Percentiles rank a stretch among this genome's conserved stretches.
These are phyloP conservation scores for Apogon hyalosoma DNA, from an alignment of 2,797 vertebrate species.

Conservation along the genomic window DNA sequence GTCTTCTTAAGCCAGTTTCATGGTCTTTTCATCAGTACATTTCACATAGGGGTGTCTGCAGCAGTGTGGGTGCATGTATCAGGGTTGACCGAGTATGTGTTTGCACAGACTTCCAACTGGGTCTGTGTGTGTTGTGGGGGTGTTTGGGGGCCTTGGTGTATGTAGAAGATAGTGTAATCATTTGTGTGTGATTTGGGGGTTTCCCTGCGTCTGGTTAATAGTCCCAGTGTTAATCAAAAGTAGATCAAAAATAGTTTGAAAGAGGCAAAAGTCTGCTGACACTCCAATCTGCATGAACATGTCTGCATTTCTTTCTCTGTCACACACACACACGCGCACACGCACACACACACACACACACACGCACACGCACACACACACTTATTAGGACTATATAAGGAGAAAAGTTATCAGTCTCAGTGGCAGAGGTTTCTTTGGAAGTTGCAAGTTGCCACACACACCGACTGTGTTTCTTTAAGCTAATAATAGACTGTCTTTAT, in stretches of 20 bases:
- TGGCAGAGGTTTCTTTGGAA: constrained; percentile 59
- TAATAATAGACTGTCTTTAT: constrained; percentile 42
- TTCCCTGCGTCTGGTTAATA: constrained; percentile 54
- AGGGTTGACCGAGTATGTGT: constrained; percentile 40
- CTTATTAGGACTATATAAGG: constrained; percentile 62
- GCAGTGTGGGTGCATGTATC: constrained; percentile 31
- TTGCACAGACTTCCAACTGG: constrained; percentile 31
- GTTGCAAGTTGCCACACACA: constrained; percentile 20
- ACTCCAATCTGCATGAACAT: constrained; percentile 22
- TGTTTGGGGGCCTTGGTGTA: constrained; percentile 25
- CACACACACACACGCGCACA: too few species aligned
- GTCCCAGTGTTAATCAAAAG: constrained; percentile 56
- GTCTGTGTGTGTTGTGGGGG: constrained; percentile 20
- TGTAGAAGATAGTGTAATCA: constrained; percentile 32
- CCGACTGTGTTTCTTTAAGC: constrained; percentile 36
- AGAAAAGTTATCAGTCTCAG: constrained; percentile 69
- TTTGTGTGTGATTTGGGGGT: constrained; percentile 44
- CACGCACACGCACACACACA: constrained; percentile 20
- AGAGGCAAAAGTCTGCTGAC: constrained; percentile 18
- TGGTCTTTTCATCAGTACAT: constrained; percentile 63
- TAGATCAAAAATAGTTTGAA: constrained; percentile 47
- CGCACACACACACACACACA: constrained; percentile 6
- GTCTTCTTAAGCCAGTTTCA: constrained; percentile 69
- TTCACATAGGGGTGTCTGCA: constrained; percentile 57
- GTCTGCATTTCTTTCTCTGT: constrained; percentile 14